phyloP scores from a whole-genome alignment of 2,113 vertebrate species.

The Dromaius novaehollandiae region DNA sequence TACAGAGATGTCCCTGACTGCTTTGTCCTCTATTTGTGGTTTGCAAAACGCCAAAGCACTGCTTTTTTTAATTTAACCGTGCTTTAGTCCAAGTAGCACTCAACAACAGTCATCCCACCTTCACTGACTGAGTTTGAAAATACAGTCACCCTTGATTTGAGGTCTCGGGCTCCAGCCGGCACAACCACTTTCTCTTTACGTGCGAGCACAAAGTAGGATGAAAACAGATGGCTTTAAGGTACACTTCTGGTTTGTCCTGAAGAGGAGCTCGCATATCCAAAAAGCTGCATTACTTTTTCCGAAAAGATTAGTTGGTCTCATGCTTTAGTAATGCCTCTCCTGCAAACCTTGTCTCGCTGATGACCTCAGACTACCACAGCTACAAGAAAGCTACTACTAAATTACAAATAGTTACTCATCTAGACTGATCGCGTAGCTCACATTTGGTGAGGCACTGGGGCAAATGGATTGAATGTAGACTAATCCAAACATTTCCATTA shows the following conservation, averaged over 20 bases:
- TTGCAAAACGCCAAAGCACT: neutral
- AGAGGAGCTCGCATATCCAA: neutral
- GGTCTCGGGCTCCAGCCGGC: neutral
- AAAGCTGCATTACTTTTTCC: neutral
- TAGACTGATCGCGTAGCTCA: conserved; percentile 16
- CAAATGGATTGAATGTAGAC: conserved; percentile 17
- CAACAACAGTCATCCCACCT: neutral
- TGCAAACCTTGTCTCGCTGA: neutral
- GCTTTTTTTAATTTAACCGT: neutral
- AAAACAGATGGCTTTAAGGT: neutral
- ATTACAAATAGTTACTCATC: conserved; percentile 50
- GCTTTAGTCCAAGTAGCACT: neutral
- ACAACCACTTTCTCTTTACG: neutral
- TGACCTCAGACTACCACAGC: neutral
- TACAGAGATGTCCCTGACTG: neutral
- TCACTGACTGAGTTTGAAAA: neutral
- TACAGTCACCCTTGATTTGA: fast-evolving
- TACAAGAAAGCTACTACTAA: conserved; percentile 1
- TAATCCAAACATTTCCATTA: conserved; percentile 69
- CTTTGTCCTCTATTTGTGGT: neutral
- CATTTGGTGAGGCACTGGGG: conserved; percentile 43
- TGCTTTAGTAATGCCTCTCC: neutral
- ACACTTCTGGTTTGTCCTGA: neutral
- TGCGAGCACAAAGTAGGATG: neutral
- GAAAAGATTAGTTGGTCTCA: neutral